Conservation (phyloP, 1,140 invertebrate genomes). For the Eumaeus atala region DNA sequence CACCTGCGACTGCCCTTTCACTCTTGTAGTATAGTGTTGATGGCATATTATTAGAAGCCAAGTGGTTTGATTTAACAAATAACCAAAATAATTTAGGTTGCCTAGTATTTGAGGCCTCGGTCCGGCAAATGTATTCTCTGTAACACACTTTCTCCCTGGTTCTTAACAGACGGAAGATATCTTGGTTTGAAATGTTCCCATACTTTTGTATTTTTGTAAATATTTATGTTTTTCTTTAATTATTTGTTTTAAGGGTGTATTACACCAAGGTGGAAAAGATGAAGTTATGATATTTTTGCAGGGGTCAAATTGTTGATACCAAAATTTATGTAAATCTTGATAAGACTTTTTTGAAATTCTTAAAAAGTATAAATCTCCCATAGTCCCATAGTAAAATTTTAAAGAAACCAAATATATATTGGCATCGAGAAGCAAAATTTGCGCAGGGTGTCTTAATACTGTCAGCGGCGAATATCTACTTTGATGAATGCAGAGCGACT, state of each 20-base stretch:
- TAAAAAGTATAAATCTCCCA: too few relatives aligned
- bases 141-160: constrained; percentile 20
- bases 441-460: too few relatives aligned
- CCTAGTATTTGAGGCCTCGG: constrained; percentile 12
- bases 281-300: not conserved
- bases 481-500: not conserved
- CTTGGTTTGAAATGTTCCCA: constrained; percentile 15
- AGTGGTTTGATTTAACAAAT: constrained; percentile 14
- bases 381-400: too few relatives aligned
- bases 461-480: too few relatives aligned
- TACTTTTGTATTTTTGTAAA: constrained; percentile 19
- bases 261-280: constrained; percentile 23
- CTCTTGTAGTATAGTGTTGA: not conserved
- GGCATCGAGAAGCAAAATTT: too few relatives aligned
- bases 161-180: constrained; percentile 17
- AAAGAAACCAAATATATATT: too few relatives aligned
- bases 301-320: not conserved
- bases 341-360: too few relatives aligned
- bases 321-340: not conserved
- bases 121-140: not conserved
- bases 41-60: not conserved
- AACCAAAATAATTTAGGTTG: constrained; percentile 23
- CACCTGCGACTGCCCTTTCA: not conserved
- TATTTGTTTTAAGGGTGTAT: constrained; percentile 18
- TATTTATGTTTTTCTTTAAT: constrained; percentile 28